Percentiles rank a stretch among this genome's conserved stretches.
Conservation (phyloP, 2,797 vertebrate genomes). For the Halcyon smyrnensis region DNA sequence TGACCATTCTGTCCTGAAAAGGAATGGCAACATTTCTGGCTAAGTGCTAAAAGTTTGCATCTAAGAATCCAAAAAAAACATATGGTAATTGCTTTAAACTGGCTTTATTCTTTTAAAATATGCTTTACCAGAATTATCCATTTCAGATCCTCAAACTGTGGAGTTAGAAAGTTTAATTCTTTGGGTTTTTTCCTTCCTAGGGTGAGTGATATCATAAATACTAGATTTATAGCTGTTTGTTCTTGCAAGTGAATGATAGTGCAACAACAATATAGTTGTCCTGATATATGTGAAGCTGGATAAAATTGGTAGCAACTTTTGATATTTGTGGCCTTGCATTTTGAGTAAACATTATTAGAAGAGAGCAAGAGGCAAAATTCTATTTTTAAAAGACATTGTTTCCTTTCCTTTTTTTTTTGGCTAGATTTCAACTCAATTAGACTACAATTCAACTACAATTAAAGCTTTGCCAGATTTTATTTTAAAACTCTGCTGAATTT, state of each 20-base stretch:
- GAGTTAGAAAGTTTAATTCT: neutral
- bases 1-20: neutral
- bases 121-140: neutral
- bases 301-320: neutral
- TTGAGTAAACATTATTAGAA: neutral
- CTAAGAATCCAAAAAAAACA: neutral
- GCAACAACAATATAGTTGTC: neutral
- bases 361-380: neutral
- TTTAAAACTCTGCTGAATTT: neutral
- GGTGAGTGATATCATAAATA: neutral
- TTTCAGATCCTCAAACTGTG: neutral
- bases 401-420: neutral
- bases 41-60: neutral
- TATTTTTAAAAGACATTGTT: neutral
- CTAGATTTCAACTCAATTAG: neutral
- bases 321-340: neutral
- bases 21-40: neutral
- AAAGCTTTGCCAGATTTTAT: neutral
- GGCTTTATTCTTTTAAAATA: neutral
- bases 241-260: fast-evolving
- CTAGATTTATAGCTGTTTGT: neutral
- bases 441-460: neutral
- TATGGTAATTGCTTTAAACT: neutral
- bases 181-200: neutral
- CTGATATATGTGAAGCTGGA: neutral